These are phyloP conservation scores for Leiothrix lutea DNA, from an alignment of 2,113 vertebrate species.

Conservation along the genomic window DNA sequence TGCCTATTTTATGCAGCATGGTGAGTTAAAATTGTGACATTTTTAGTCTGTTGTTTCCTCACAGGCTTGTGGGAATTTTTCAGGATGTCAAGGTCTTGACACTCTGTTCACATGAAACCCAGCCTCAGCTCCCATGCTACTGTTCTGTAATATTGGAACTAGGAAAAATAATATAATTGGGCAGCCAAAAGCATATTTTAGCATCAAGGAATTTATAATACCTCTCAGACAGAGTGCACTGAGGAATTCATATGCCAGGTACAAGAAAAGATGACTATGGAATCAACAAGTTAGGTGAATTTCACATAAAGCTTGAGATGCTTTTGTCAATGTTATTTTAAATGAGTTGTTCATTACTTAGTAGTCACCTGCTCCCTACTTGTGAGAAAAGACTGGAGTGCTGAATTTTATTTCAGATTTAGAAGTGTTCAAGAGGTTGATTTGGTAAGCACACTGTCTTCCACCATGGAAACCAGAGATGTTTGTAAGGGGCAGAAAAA, in stretches of 20 bases:
- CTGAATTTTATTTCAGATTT: neutral
- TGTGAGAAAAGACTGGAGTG: neutral
- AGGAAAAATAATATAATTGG: neutral
- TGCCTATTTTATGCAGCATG: conserved; percentile 94
- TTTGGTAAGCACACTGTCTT: neutral
- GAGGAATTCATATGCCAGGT: neutral
- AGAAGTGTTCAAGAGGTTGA: neutral
- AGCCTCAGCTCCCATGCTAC: neutral
- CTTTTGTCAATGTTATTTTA: neutral
- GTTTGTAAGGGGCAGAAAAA: neutral
- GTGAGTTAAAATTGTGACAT: conserved; percentile 68
- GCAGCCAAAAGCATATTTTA: neutral
- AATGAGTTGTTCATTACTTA: neutral
- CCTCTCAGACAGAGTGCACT: neutral
- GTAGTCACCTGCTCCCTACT: neutral
- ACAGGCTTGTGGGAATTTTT: neutral
- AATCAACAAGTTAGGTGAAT: neutral
- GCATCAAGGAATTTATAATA: neutral
- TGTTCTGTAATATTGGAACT: neutral
- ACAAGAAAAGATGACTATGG: neutral
- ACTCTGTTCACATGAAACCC: neutral
- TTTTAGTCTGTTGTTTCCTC: neutral
- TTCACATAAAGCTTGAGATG: neutral
- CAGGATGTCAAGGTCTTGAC: neutral
- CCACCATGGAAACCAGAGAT: neutral